Percentiles rank a stretch among this genome's conserved stretches.
phyloP scores from a whole-genome alignment of 2,888 invertebrate species.

The Drosophila anomalipes region DNA sequence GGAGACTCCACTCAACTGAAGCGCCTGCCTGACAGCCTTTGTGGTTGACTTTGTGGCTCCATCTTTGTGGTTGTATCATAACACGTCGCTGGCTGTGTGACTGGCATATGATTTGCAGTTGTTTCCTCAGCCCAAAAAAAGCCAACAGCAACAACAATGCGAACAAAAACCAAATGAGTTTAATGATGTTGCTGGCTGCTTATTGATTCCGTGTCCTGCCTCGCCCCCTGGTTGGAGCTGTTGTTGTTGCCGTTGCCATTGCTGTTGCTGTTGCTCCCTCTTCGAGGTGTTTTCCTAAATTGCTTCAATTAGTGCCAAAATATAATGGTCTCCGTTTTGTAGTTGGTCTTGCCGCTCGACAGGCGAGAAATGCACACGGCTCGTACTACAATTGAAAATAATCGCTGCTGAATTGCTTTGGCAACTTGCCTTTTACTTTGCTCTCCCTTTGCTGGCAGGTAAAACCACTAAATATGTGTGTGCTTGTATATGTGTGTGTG shows the following conservation, averaged over 20 bases:
- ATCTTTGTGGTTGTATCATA: constrained; percentile 69
- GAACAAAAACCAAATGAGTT: constrained; percentile 44
- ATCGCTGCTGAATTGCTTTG: constrained; percentile 72
- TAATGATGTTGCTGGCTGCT: constrained; percentile 65
- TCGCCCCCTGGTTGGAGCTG: constrained; percentile 21
- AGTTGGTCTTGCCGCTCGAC: constrained; percentile 32
- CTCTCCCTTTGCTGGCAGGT: constrained; percentile 15
- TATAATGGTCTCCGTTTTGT: constrained; percentile 75
- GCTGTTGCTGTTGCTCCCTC: constrained; percentile 30
- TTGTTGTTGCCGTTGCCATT: background rate
- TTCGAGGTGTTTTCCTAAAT: constrained; percentile 75
- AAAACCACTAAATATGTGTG: constrained; percentile 22
- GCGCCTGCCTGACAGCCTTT: constrained; percentile 65
- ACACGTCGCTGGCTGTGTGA: constrained; percentile 78
- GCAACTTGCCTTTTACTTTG: constrained; percentile 65
- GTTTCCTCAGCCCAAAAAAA: constrained; percentile 23
- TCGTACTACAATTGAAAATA: constrained; percentile 68
- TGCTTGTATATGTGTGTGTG: background rate
- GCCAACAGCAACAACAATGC: constrained; percentile 13
- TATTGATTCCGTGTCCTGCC: constrained; percentile 67
- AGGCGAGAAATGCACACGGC: constrained; percentile 22
- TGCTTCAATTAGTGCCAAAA: constrained; percentile 80
- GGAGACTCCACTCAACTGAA: constrained; percentile 6
- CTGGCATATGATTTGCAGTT: constrained; percentile 74
- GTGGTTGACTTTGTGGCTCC: constrained; percentile 56